Conservation (phyloP, 2,888 invertebrate genomes). For the Amorpha juglandis region DNA sequence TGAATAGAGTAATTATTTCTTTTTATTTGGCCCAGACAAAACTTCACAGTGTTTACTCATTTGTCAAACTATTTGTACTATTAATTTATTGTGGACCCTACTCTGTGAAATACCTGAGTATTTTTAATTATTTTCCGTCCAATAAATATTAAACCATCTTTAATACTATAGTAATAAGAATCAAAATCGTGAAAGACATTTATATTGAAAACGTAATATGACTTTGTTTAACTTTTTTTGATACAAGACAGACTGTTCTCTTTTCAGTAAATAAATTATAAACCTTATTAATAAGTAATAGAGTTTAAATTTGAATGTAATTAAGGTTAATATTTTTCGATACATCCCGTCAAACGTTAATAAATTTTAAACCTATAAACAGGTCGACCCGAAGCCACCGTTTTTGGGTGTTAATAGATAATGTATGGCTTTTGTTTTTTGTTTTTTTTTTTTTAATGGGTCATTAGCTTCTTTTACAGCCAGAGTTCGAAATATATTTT, state of each 20-base stretch:
- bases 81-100: conserved; percentile 81
- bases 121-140: conserved; percentile 26
- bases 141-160: conserved; percentile 13
- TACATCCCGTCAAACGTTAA: conserved; percentile 46
- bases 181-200: conserved; percentile 34
- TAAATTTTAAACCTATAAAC: conserved; percentile 74
- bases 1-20: conserved; percentile 17
- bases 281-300: neutral
- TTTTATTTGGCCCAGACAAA: conserved; percentile 32
- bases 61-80: conserved; percentile 77
- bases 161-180: conserved; percentile 37
- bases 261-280: neutral
- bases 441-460: conserved; percentile 51
- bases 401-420: conserved; percentile 78
- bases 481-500: conserved; percentile 15
- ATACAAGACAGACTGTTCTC: conserved; percentile 9
- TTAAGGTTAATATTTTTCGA: conserved; percentile 40
- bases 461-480: conserved; percentile 18
- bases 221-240: conserved; percentile 28
- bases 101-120: conserved; percentile 66
- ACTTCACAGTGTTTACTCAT: conserved; percentile 78
- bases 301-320: neutral
- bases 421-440: conserved; percentile 38
- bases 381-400: conserved; percentile 65
- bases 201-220: conserved; percentile 13